Evolutionary conservation across 2,113 vertebrate species (phyloP), one percentile per base, ranked within the genome.

Genomic region (Physeter macrocephalus): DNA sequence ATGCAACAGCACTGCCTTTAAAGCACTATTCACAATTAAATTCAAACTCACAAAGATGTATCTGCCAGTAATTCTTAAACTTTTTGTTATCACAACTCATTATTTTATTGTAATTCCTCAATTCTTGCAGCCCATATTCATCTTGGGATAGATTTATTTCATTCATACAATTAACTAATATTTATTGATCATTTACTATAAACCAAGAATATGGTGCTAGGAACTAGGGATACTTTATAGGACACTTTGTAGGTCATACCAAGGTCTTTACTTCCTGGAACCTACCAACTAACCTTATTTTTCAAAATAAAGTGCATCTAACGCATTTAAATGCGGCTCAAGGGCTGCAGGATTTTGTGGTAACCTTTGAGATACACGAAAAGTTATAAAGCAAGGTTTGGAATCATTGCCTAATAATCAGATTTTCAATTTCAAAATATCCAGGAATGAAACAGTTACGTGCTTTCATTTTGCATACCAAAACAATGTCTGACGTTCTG

Each of bases 231-330:
- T 93, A 83, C 43, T 92, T 77, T 67, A 67, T 67, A 62, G 13
- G 13, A 17, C 1, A n/a, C 11, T 92, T 85, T 34, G 20, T 78
- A 90, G 34, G 21, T 57, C 59, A 21, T 46, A 74, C 8, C 13
- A 74, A 52, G 13, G 83, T 92, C 64, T 90, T 94, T 83, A 77
- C 34, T 90, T 95, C 34, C 49, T 96, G 36, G 25, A 93, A 94
- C 11, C 96, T 78, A 87, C 8, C 75, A 95, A 69, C 29, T 61
- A 87, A 71, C 3, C 6, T 88, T 69, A 49, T 69, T 67, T 83
- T 90, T 80, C 57, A 85, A 96, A 95, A 34, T 71, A 59, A 95
- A 95, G 36, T 81, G 5, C n/a, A 80, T 46, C 46, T 49, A 54
- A 94, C 93, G 15, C 72, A 91, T 92, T 95, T 93, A 94, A 83